Evolutionary conservation across 2,113 vertebrate species (phyloP).

Genomic region (Phaetusa simplex): DNA sequence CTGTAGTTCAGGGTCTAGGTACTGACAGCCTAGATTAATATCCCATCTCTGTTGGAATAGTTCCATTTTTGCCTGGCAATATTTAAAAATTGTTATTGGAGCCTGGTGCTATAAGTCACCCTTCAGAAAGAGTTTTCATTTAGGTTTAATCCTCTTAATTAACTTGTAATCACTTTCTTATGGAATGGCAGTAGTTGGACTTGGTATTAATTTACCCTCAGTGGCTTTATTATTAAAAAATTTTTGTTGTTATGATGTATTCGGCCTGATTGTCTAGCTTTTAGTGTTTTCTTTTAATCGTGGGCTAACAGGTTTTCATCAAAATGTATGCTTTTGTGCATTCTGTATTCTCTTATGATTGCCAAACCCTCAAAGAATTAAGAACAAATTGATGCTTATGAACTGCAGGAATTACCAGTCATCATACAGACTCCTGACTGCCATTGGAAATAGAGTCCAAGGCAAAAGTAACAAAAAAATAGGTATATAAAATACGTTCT

Average conservation of each 20-base stretch:
- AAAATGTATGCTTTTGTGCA: not conserved
- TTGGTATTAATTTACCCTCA: not conserved
- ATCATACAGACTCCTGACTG: not conserved
- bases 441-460: not conserved
- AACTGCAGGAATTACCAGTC: not conserved
- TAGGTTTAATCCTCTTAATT: constrained; percentile 36
- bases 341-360: not conserved
- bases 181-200: not conserved
- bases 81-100: not conserved
- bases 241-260: not conserved
- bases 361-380: not conserved
- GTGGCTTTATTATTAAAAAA: constrained; percentile 12
- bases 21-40: not conserved
- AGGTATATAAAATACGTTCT: not conserved
- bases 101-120: not conserved
- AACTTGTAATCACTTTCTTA: constrained; percentile 32
- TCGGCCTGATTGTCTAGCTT: not conserved
- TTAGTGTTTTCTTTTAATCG: not conserved
- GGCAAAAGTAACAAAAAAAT: not conserved
- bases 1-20: not conserved
- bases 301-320: not conserved
- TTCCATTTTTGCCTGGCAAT: not conserved
- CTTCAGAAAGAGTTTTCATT: constrained; percentile 26
- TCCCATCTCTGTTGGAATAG: not conserved
- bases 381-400: not conserved